Base-by-base conservation (phyloP, 2,888 invertebrate species). In the Drosophila diplacantha region DNA sequence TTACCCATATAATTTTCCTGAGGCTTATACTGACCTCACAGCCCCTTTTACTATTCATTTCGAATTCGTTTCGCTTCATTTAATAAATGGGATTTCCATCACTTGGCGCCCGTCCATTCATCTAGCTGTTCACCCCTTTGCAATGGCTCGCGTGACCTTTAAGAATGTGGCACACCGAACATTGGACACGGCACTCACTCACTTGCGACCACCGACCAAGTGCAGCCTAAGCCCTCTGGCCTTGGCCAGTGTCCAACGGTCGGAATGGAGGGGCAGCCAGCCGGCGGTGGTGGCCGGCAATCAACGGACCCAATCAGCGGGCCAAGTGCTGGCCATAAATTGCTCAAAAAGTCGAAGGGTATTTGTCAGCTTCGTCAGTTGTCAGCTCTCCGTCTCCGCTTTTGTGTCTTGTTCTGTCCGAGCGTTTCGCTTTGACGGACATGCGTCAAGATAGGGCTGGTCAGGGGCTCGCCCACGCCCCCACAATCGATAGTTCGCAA, bases 331-430 rank as follows among this genome's bases (percentile, higher is more conserved):
- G 64, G 58, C 69, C 84, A 80, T 80, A 83, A 80, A 80, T 80
- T 82, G 64, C 69, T 81, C 71, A 81, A 69, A 78, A 79, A 63
- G 82, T 75, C 84, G 82, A 83, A 80, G 80, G 76, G 79, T 83
- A 80, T 80, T 80, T 80, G 84, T 80, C 80, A 79, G 75, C 65
- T 66, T 73, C 76, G 82, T 65, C 67, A 78, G 60, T 80, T 71
- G 73, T 75, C 69, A 31, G 66, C 55, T 64, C 61, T 57, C 29
- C 57, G 41, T 49, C 32, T 64, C 35, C 71, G 55, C 59, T 60
- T 71, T 39, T 58, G 68, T 32, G 63, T 56, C 49, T 61, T 62
- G 49, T 46, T 46, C 55, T 55, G 24, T 37, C 18, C 44, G 47
- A 47, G 55, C 67, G 38, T 29, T 61, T 50, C 64, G 39, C 60